Percentiles rank a stretch among this genome's conserved stretches.
These are phyloP conservation scores for Drosophila prostipennis DNA, from an alignment of 2,888 invertebrate genomes.

Conservation along the genomic window DNA sequence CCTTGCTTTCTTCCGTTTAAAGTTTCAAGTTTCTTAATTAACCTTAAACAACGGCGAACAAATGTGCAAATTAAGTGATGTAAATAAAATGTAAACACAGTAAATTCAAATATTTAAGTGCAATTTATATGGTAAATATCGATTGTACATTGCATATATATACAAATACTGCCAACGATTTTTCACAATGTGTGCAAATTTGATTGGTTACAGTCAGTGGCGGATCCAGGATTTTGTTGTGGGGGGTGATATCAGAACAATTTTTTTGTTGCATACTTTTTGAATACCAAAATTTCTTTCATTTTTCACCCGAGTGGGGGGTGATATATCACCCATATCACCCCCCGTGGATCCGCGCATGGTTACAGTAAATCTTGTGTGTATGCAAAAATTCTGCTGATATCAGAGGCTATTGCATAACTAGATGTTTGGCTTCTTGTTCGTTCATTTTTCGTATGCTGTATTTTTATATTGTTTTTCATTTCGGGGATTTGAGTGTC, in stretches of 20 bases:
- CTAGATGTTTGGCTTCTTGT: not conserved
- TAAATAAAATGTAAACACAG: constrained; percentile 5
- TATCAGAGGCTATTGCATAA: constrained; percentile 12
- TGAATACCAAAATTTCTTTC: too few species aligned
- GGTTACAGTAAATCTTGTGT: not conserved
- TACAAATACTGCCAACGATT: constrained; percentile 8
- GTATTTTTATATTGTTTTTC: constrained; percentile 1
- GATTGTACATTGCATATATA: constrained; percentile 7
- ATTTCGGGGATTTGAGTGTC: constrained; percentile 2
- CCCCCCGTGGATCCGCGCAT: too few species aligned
- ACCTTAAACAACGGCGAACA: not conserved
- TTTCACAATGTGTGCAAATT: constrained; percentile 14
- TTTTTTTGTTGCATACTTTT: too few species aligned
- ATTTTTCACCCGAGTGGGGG: too few species aligned
- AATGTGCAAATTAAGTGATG: constrained; percentile 4
- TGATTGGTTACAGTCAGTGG: constrained; percentile 13
- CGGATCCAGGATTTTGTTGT: too few species aligned
- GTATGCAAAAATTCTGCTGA: constrained; percentile 17
- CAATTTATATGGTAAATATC: constrained; percentile 18
- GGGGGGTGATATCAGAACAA: too few species aligned
- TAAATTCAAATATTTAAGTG: constrained; percentile 8
- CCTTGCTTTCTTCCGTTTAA: too few species aligned
- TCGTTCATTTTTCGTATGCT: not conserved
- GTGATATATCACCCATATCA: too few species aligned
- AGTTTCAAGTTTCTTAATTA: not conserved